Evolutionary conservation across 2,888 invertebrate species (phyloP).

Genomic region (Amphipyra berbera): DNA sequence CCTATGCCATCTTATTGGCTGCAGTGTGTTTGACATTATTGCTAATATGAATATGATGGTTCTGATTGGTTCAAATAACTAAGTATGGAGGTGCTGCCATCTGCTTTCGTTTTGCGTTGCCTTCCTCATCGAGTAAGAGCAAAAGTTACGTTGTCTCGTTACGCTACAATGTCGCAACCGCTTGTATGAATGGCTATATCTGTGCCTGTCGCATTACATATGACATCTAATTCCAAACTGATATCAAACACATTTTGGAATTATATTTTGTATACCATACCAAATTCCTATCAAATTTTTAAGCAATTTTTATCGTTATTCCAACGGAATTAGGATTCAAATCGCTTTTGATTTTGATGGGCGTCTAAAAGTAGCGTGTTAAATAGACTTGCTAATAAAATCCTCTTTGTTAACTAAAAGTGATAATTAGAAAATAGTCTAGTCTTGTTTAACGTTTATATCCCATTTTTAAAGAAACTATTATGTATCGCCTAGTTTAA

Average conservation of each 20-base stretch:
- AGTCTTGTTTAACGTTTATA: too few species aligned
- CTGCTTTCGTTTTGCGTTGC: too few species aligned
- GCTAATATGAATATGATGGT: too few species aligned
- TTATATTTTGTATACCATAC: slow-evolving; percentile 1
- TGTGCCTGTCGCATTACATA: slow-evolving; percentile 1
- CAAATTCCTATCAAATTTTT: not conserved
- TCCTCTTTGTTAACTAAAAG: too few species aligned
- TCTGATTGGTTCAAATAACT: too few species aligned
- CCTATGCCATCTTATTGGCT: too few species aligned
- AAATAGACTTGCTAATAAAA: not conserved
- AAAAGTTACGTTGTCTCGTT: slow-evolving; percentile 9
- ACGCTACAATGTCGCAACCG: slow-evolving; percentile 17
- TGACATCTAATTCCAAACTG: slow-evolving; percentile 3
- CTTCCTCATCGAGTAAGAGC: too few species aligned
- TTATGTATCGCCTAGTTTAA: too few species aligned
- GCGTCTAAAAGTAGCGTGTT: not conserved
- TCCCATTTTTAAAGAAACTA: too few species aligned
- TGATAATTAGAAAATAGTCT: too few species aligned
- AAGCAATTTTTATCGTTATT: slow-evolving; percentile 22
- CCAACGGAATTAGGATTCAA: not conserved
- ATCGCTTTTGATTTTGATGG: not conserved
- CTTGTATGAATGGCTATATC: slow-evolving; percentile 31
- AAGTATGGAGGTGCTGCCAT: too few species aligned
- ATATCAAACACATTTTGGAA: not conserved
- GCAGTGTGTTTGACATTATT: too few species aligned